Evolutionary conservation across 2,797 vertebrate species (phyloP).

Genomic region (Oryzias sinensis): DNA sequence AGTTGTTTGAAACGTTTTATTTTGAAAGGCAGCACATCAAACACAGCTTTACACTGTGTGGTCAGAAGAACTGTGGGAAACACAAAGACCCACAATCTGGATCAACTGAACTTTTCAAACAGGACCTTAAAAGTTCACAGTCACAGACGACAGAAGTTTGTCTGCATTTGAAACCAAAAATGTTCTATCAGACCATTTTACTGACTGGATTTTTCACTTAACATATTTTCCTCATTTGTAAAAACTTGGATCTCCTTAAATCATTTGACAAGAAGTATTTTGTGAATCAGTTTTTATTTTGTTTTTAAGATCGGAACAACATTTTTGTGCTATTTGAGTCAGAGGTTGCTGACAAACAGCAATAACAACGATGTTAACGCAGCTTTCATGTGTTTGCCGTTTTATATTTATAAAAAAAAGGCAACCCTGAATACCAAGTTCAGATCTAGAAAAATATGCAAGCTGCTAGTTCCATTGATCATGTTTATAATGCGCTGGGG

Average conservation of each 20-base stretch:
- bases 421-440: conserved; percentile 42
- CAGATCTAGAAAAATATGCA: conserved; percentile 7
- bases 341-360: not conserved
- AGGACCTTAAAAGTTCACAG: not conserved
- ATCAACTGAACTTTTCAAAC: conserved; percentile 13
- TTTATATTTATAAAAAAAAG: conserved; percentile 11
- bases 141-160: conserved; percentile 12
- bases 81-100: conserved; percentile 13
- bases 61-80: conserved; percentile 15
- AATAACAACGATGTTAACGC: conserved; percentile 1
- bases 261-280: conserved; percentile 4
- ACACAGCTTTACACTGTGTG: conserved; percentile 24
- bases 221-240: not conserved
- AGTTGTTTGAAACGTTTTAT: conserved; percentile 47
- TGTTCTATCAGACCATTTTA: too few species aligned
- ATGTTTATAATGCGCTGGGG: too few species aligned
- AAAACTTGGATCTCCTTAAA: not conserved
- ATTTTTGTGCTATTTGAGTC: not conserved
- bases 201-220: not conserved
- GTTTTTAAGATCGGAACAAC: conserved; percentile 1
- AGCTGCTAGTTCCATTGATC: too few species aligned
- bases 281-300: conserved; percentile 16
- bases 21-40: conserved; percentile 39
- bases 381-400: not conserved
- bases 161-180: conserved; percentile 20